phyloP scores from a whole-genome alignment of 2,888 invertebrate genomes.

The Microctonus brassicae region DNA sequence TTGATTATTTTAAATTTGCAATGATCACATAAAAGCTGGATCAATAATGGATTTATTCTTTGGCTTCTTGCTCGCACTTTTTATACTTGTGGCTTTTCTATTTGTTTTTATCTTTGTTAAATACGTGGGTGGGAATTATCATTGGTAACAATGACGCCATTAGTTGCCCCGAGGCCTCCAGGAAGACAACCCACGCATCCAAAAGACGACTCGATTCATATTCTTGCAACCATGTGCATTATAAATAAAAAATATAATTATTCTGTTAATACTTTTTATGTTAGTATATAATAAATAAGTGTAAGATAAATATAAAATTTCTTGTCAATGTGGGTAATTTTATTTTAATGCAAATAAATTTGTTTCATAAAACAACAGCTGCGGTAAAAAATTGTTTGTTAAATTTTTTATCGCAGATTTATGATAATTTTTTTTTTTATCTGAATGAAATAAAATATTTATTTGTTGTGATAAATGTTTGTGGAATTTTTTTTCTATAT shows the following conservation, averaged over 20 bases:
- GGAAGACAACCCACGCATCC: conserved; percentile 32
- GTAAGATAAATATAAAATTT: no score
- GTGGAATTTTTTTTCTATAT: no score
- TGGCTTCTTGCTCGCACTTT: no score
- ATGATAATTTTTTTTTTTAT: no score
- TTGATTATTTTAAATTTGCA: not conserved
- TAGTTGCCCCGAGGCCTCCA: conserved; percentile 27
- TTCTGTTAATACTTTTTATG: not conserved
- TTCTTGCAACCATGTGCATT: not conserved
- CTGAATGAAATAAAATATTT: no score
- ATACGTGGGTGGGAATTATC: conserved; percentile 30
- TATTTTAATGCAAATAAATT: not conserved
- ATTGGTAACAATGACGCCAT: conserved; percentile 43
- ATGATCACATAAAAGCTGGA: not conserved
- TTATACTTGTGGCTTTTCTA: no score
- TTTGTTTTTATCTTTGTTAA: not conserved
- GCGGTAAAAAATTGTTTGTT: no score
- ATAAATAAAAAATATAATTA: not conserved
- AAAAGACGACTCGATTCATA: conserved; percentile 1
- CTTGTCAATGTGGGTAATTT: no score
- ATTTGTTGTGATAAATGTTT: no score
- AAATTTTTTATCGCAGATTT: no score
- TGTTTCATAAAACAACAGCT: no score
- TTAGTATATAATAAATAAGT: no score
- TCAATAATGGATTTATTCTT: not conserved